Percentiles rank a stretch among this genome's conserved stretches.
Evolutionary conservation across 2,888 invertebrate species (phyloP).

Genomic region (Palloptera scutellata): DNA sequence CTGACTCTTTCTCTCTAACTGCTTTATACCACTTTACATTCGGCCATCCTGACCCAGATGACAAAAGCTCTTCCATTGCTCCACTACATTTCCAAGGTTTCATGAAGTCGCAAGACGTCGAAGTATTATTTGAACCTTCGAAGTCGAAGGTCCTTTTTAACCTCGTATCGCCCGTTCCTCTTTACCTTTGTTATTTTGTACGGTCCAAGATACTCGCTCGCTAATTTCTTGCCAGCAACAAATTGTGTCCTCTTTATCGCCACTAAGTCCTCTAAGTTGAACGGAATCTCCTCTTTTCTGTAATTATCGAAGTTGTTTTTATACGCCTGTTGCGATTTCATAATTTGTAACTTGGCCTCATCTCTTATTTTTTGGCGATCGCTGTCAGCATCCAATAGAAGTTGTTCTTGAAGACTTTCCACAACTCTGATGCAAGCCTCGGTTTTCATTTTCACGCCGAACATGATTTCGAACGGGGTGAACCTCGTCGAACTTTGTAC

Average conservation of each 20-base stretch:
- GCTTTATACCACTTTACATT: too few relatives aligned
- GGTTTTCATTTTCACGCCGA: conserved; percentile 29
- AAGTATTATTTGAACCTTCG: conserved; percentile 3
- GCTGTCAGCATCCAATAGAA: conserved; percentile 23
- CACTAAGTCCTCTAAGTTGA: too few relatives aligned
- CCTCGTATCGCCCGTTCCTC: conserved; percentile 5
- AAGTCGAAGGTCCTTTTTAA: too few relatives aligned
- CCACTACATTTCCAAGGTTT: conserved; percentile 2
- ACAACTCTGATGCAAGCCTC: conserved; percentile 13
- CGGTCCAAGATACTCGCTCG: conserved; percentile 5
- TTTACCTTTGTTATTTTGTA: conserved; percentile 9
- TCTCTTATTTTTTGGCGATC: conserved; percentile 23
- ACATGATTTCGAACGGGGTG: conserved; percentile 31
- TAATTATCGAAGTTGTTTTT: conserved; percentile 32
- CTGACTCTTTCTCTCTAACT: too few relatives aligned
- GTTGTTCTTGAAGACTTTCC: too few relatives aligned
- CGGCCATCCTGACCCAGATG: too few relatives aligned
- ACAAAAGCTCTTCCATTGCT: background rate
- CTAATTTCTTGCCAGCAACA: conserved; percentile 1
- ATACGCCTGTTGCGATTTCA: conserved; percentile 21
- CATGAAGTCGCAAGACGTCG: background rate
- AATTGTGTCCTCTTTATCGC: conserved; percentile 32
- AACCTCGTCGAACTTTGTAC: conserved; percentile 25
- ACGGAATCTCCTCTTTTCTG: too few relatives aligned
- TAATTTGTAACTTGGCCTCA: conserved; percentile 25